These are phyloP conservation scores for Falco peregrinus DNA, from an alignment of 2,797 vertebrate genomes.

Conservation along the genomic window DNA sequence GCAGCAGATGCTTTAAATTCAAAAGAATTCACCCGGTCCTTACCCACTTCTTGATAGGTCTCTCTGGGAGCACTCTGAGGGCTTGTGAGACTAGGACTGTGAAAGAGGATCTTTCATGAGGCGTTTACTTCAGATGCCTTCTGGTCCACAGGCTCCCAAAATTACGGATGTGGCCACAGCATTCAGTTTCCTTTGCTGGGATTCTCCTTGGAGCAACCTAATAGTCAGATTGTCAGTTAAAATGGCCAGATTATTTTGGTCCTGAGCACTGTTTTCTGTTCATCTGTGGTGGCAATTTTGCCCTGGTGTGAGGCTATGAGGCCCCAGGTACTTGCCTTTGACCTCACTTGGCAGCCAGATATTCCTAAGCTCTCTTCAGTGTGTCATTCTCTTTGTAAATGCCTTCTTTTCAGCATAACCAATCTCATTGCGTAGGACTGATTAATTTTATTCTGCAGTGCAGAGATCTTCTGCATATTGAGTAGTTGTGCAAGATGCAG, in stretches of 20 bases:
- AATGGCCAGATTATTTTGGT: background rate
- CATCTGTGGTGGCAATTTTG: background rate
- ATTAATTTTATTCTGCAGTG: slow-evolving; percentile 66
- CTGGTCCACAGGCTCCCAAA: background rate
- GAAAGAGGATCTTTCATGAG: background rate
- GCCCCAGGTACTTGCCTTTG: background rate
- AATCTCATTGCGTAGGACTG: slow-evolving; percentile 18
- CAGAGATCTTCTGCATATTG: slow-evolving; percentile 66
- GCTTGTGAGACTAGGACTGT: background rate
- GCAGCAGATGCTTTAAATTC: background rate
- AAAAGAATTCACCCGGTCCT: background rate
- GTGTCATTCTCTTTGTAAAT: background rate
- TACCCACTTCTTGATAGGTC: background rate
- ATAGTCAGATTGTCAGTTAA: background rate
- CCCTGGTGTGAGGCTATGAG: background rate
- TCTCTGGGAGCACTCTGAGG: background rate
- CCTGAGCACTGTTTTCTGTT: background rate
- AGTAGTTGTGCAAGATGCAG: slow-evolving; percentile 56
- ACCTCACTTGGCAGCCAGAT: background rate
- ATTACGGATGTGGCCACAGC: background rate
- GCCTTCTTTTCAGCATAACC: slow-evolving; percentile 4
- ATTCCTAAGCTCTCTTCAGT: background rate
- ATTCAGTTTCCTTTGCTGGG: background rate
- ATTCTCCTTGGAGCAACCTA: background rate
- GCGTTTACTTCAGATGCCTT: background rate